Evolutionary conservation across 2,113 vertebrate species (phyloP), one percentile per base, ranked within the genome.

Genomic region (Empidonax traillii): DNA sequence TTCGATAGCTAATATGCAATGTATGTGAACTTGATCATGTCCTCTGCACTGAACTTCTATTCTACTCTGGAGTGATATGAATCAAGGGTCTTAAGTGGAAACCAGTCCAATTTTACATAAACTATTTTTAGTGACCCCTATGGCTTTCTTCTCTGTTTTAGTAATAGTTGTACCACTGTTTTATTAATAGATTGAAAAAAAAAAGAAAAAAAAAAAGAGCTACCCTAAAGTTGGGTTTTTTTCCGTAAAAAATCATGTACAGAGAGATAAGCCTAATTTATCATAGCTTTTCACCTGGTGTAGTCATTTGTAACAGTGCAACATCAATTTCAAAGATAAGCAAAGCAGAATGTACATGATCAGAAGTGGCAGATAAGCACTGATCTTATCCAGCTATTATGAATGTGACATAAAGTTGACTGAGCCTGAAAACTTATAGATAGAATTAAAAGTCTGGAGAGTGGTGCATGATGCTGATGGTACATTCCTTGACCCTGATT

Each of bases 191-290:
- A 65, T 68, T 66, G 71, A 30, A 12, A 25, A 43, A 31, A 47
- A 68, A 63, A 91, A 35, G 3, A 5, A 52, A 73, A 63, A 91
- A 35, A 4, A 5, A 87, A 62, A n/a, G 8, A 46, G 2, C 3
- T 66, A 52, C 51, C 18, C 2, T 81, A 9, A 3, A 25, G 47
- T 44, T 51, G 49, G 14, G 8, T 5, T 47, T 55, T 87, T 41
- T 15, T 4, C 4, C 9, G 6, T 7, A 47, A 65, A 71, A 79
- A 53, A 3, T 14, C 3, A 3, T 80, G 2, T 62, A 19, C 0
- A 1, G 17, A 10, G 14, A 67, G 21, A 68, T 61, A 65, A 75
- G 8, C 10, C 41, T 82, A 49, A 72, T 76, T 91, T 76, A 44
- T 82, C 21, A 24, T 46, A 12, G 16, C 7, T 95, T 85, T 96